Evolutionary conservation across 2,113 vertebrate genomes (phyloP), one percentile per base, ranked within the genome.

Genomic region (Fregata magnificens): DNA sequence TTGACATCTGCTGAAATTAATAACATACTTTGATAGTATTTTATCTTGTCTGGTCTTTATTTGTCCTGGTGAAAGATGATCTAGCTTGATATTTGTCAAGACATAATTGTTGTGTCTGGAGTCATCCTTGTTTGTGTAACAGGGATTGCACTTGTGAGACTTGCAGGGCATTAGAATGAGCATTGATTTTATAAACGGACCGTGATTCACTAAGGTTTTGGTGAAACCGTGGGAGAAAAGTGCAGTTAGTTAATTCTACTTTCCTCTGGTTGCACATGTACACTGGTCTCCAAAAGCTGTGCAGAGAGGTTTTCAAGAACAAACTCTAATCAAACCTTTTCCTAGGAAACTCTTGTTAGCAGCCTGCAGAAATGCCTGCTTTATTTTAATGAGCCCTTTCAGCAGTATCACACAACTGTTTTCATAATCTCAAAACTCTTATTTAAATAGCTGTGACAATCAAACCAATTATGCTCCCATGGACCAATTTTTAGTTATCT

Each of bases 401-500:
- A 77, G 45, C 44, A 82, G 36, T 58, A 70, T 80, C 94, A 74
- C 53, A 58, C 45, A 49, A 79, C 36, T 49, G 28, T 47, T 91
- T 94, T 50, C 53, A 77, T 76, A 42, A 77, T 93, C 79, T 77
- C 81, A 87, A 72, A 95, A 40, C 45, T 65, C n/a, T 50, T 69
- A 71, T 44, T 94, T 93, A 85, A 95, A 96, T 78, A 91, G 66
- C 66, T 86, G 66, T 88, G 84, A 83, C 71, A 90, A 79, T 88
- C 78, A 80, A 91, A 67, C 7, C 91, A 95, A 66, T 89, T 91
- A 76, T 58, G 44, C 53, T 95, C 78, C 50, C 84, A 94, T 88
- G 91, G 78, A 93, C 70, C 45, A 42, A 38, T 58, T 93, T 94
- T 88, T 80, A 70, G 67, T 95, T 97, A 77, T 96, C 66, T 96